Conservation (phyloP, 2,888 invertebrate species). For the Lottia scabra region DNA sequence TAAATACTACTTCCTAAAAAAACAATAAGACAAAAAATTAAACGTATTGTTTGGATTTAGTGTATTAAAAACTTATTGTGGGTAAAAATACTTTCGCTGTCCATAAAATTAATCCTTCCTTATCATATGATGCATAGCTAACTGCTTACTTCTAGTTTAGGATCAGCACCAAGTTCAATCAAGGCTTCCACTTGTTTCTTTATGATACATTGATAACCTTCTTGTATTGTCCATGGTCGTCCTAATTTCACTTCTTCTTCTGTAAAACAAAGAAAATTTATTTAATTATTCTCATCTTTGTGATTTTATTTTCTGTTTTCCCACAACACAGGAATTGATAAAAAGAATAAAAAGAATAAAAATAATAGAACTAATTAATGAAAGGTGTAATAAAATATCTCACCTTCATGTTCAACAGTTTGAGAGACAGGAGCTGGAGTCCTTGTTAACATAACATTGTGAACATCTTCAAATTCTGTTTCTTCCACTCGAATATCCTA, state of each 20-base stretch:
- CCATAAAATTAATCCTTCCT: no score
- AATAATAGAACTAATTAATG: no score
- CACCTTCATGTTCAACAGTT: background rate
- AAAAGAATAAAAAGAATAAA: no score
- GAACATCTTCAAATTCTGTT: background rate
- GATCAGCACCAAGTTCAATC: constrained; percentile 46
- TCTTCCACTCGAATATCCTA: constrained; percentile 2
- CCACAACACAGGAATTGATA: no score
- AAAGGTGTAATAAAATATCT: no score
- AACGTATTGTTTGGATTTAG: no score
- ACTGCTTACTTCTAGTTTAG: constrained; percentile 43
- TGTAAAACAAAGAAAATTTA: background rate
- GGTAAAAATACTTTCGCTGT: no score
- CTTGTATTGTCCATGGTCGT: constrained; percentile 56
- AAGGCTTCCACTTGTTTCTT: constrained; percentile 54
- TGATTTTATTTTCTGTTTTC: no score
- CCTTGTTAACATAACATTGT: background rate
- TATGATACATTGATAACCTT: constrained; percentile 54
- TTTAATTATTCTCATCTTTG: no score
- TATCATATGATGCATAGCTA: no score
- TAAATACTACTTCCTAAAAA: constrained; percentile 52
- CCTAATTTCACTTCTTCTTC: constrained; percentile 31
- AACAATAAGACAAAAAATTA: background rate
- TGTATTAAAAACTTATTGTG: no score
- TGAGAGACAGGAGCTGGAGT: background rate